Evolutionary conservation across 1,140 invertebrate species (phyloP), one percentile per base, ranked within the genome.

Genomic region (Glossosoma conforme): DNA sequence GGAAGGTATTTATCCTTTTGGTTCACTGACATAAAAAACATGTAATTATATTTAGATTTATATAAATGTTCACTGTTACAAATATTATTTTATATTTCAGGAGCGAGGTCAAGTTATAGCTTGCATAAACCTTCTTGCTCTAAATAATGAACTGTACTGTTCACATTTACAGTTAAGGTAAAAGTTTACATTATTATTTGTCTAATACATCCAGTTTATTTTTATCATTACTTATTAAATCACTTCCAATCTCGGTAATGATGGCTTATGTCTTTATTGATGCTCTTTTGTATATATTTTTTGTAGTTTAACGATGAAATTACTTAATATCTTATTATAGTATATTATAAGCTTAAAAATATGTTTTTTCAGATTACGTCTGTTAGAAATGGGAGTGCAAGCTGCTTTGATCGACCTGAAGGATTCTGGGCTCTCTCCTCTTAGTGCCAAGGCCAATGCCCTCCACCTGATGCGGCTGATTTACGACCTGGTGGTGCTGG

Each of bases 71-170:
- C 18, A 14, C 35, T 37, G 8, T 35, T 15, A 18, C 35, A 1
- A 41, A 44, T 51, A 50, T 43, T 53, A 24, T 13, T 47, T 51
- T 53, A 41, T 21, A 41, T 58, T 60, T 33, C 33, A 78, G 73
- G 79, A 81, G 56, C 67, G 81, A 42, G 78, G 79, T 28, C 76
- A 81, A 55, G 79, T 84, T 0, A 70, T 83, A 59, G 75, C 79
- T 11, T 80, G 77, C 53, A 74, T 84, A 11, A 80, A 82, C 65
- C 62, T 79, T n/a, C 59, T 82, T 15, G 77, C 72, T 9, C 63
- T 81, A 21, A 78, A 76, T 44, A 80, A 82, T 61, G 71, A 75
- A 47, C 60, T 84, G n/a, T 72, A 80, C 17, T 70, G 71, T 32
- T 78, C 78, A 10, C 73, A 78, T 60, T 65, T 77, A 15, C 70